phyloP scores from a whole-genome alignment of 2,797 vertebrate species.

The Alfaro cultratus region DNA sequence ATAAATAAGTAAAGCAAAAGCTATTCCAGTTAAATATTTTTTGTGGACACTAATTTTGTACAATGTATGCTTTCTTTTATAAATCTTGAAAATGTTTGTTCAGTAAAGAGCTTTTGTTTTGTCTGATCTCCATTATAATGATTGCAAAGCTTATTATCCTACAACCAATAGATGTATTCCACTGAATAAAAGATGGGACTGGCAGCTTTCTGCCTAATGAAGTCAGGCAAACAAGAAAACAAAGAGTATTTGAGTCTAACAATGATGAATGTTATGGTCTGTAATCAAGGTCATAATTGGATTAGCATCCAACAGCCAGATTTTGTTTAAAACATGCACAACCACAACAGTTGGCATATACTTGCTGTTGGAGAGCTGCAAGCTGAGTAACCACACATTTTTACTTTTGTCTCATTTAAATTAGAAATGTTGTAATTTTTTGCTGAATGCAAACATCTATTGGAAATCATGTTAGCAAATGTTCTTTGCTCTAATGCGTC shows the following conservation, averaged over 20 bases:
- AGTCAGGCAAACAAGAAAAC: background rate
- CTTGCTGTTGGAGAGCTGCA: background rate
- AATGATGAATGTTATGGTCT: constrained; percentile 2
- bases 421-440: background rate
- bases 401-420: background rate
- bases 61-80: background rate
- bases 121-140: background rate
- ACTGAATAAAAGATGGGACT: background rate
- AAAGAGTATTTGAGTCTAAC: background rate
- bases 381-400: background rate
- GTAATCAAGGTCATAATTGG: background rate
- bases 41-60: background rate
- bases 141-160: background rate
- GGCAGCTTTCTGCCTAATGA: constrained; percentile 1
- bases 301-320: background rate
- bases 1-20: background rate
- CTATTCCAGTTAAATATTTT: background rate
- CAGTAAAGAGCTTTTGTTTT: background rate
- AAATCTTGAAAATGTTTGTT: background rate
- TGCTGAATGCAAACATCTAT: background rate
- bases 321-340: background rate
- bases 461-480: background rate
- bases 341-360: background rate
- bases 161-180: constrained; percentile 2
- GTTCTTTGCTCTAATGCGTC: background rate